phyloP scores from a whole-genome alignment of 2,797 vertebrate species.

The Octomys mimax region DNA sequence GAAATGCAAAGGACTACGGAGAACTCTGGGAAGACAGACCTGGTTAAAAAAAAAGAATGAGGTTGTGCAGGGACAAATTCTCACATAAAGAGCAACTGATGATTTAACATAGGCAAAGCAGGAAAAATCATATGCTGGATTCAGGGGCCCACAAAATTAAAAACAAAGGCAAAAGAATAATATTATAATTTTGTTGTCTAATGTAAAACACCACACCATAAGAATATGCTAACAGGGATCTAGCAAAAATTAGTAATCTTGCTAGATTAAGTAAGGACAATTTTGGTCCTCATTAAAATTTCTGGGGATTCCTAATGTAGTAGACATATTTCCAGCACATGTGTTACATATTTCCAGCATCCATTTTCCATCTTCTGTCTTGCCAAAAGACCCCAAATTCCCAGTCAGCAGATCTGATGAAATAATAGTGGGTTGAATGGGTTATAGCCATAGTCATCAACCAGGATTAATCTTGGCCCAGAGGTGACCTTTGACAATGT shows the following conservation, averaged over 20 bases:
- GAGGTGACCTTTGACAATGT: neutral
- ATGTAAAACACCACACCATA: constrained; percentile 28
- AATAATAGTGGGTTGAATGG: neutral
- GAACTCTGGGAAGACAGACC: neutral
- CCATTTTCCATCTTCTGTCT: neutral
- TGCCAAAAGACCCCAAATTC: neutral
- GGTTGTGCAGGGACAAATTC: neutral
- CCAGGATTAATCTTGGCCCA: neutral
- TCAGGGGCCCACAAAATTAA: neutral
- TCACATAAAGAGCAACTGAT: constrained; percentile 24
- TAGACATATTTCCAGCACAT: neutral
- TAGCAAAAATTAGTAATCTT: constrained; percentile 23
- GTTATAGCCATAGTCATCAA: neutral
- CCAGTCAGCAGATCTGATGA: neutral
- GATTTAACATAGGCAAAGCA: neutral
- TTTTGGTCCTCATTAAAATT: neutral
- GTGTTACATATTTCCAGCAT: neutral
- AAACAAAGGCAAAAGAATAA: neutral
- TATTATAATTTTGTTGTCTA: constrained; percentile 25
- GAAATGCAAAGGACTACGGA: neutral
- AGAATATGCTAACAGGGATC: neutral
- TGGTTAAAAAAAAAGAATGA: constrained; percentile 22
- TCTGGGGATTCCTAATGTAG: neutral
- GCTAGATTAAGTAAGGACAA: neutral
- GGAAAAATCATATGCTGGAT: neutral